These are phyloP conservation scores for Irena cyanogastra DNA, from an alignment of 2,113 vertebrate species.

Conservation along the genomic window DNA sequence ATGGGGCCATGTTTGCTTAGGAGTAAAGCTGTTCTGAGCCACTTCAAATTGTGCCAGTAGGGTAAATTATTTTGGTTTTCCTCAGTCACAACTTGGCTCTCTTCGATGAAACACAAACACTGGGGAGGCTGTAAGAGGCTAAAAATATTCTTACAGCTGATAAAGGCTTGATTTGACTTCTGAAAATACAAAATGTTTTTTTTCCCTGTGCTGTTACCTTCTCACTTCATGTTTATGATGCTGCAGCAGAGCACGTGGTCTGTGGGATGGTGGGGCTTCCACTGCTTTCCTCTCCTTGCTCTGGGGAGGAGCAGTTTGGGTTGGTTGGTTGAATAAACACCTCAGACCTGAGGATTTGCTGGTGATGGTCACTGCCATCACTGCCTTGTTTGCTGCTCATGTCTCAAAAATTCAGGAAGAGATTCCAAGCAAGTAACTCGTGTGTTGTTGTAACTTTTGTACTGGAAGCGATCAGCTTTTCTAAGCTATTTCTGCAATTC, in stretches of 20 bases:
- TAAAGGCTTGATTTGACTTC: background rate
- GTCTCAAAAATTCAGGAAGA: background rate
- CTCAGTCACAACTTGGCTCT: background rate
- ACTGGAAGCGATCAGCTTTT: background rate
- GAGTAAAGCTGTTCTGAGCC: background rate
- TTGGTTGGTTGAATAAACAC: background rate
- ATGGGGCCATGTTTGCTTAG: rapidly evolving
- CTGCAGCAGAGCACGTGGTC: background rate
- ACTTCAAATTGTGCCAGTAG: rapidly evolving
- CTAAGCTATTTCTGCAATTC: background rate
- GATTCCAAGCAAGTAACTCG: background rate
- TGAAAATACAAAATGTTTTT: background rate
- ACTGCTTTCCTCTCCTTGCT: background rate
- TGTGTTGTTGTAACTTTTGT: background rate
- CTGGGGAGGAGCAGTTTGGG: background rate
- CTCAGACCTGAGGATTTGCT: background rate
- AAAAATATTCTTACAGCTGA: background rate
- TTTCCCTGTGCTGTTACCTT: background rate
- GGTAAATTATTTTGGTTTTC: background rate
- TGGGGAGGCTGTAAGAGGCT: background rate
- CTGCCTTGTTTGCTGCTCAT: rapidly evolving
- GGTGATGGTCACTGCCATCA: rapidly evolving
- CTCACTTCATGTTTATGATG: background rate
- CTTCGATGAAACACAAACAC: background rate
- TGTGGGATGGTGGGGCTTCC: rapidly evolving